Conservation (phyloP, 2,888 invertebrate genomes). For the Patella pellucida region DNA sequence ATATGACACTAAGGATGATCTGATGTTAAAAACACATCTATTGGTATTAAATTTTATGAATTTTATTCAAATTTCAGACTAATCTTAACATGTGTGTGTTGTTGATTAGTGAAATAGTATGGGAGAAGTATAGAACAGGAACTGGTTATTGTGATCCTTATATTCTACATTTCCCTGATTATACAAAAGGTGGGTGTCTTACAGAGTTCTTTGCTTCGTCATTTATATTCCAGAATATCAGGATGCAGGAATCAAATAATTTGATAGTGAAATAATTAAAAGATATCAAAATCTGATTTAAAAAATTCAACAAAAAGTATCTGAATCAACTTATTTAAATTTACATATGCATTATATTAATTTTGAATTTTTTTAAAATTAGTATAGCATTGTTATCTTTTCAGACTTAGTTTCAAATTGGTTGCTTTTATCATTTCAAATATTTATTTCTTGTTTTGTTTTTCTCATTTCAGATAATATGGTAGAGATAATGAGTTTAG, state of each 20-base stretch:
- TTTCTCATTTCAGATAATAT: slow-evolving; percentile 74
- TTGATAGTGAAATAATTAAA: not conserved
- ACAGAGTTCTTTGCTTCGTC: not conserved
- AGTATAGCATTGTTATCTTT: too few relatives aligned
- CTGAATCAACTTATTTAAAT: too few relatives aligned
- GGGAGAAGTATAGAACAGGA: slow-evolving; percentile 84
- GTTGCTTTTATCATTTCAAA: too few relatives aligned
- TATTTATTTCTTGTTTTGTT: too few relatives aligned
- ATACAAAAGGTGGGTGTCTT: slow-evolving; percentile 76
- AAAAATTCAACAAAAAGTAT: too few relatives aligned
- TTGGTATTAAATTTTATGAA: too few relatives aligned
- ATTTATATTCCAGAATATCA: not conserved
- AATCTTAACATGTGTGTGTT: slow-evolving; percentile 81
- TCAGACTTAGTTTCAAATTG: too few relatives aligned
- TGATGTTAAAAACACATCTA: too few relatives aligned
- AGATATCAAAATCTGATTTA: not conserved
- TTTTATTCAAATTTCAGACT: slow-evolving; percentile 69
- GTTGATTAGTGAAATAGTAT: slow-evolving; percentile 83
- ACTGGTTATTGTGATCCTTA: slow-evolving; percentile 81
- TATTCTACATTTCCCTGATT: slow-evolving; percentile 84
- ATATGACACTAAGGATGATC: too few relatives aligned
- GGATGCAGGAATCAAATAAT: not conserved
- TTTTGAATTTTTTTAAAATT: too few relatives aligned
- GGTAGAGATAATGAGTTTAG: slow-evolving; percentile 67
- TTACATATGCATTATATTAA: too few relatives aligned